phyloP scores from a whole-genome alignment of 2,888 invertebrate species.

The Smittia sp. region DNA sequence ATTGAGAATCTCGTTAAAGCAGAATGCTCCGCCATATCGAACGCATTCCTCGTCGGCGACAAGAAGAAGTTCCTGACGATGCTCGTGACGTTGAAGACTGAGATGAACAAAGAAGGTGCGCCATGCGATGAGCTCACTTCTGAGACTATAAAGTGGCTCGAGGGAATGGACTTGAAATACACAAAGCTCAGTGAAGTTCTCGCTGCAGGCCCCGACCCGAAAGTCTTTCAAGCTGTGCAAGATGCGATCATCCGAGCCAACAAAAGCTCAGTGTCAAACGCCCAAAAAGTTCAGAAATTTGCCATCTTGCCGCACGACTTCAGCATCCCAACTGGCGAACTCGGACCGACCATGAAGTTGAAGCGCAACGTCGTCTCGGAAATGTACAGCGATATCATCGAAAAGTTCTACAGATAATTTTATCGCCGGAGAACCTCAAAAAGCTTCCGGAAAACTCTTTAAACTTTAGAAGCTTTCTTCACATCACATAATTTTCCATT shows the following conservation, averaged over 20 bases:
- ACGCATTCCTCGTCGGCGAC: conserved; percentile 85
- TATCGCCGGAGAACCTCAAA: too few species aligned
- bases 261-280: conserved; percentile 76
- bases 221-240: conserved; percentile 72
- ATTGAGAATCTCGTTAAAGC: conserved; percentile 79
- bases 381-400: conserved; percentile 75
- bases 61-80: conserved; percentile 80
- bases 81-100: conserved; percentile 81
- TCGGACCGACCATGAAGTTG: conserved; percentile 86
- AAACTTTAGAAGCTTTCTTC: too few species aligned
- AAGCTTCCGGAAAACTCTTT: too few species aligned
- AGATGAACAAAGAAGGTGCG: conserved; percentile 68
- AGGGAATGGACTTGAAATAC: conserved; percentile 63
- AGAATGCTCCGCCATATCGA: conserved; percentile 72
- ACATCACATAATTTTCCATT: too few species aligned
- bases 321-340: conserved; percentile 80
- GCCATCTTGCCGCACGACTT: conserved; percentile 80
- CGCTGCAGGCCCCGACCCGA: conserved; percentile 59
- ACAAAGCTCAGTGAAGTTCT: conserved; percentile 71
- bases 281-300: conserved; percentile 86
- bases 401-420: conserved; percentile 65
- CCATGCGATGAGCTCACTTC: conserved; percentile 68
- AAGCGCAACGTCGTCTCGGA: conserved; percentile 73
- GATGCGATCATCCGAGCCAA: conserved; percentile 76
- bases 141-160: conserved; percentile 69